Evolutionary conservation across 2,113 vertebrate species (phyloP), one percentile per base, ranked within the genome.

Genomic region (Aleadryas rufinucha): DNA sequence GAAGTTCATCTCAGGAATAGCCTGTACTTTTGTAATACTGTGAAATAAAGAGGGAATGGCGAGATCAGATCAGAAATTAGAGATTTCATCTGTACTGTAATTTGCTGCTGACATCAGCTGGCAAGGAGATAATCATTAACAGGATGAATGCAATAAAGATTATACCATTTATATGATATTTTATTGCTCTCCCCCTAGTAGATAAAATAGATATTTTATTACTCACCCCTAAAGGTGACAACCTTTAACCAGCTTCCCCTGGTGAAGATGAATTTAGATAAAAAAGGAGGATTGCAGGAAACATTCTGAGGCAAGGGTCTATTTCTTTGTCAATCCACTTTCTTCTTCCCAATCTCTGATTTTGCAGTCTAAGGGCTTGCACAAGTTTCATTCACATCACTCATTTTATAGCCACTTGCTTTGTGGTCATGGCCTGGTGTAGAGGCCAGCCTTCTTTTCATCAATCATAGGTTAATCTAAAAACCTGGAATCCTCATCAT

Each of bases 61-160:
- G 42, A 52, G 26, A 80, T 70, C 35, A 33, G 47, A 44, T 65
- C 16, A 89, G 42, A 94, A 86, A 84, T 53, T 8, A 64, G 27
- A 83, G 31, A 33, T 41, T 30, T 87, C 11, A 15, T 24, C 41
- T 75, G 10, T 50, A 66, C 33, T 85, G 15, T 72, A 50, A 49
- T 49, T 89, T 79, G 35, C 23, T 87, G 77, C 70, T 95, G 65
- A 79, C 16, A 59, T 71, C 44, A 82, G 22, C 30, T 91, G 41
- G 2, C 57, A 57, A 35, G 37, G 28, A 85, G 70, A 61, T 57
- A 96, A 91, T 96, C 9, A 96, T 96, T 97, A 95, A 97, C 81
- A 90, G 39, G 21, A 90, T 59, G 49, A 93, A 47, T 50, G 49
- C 44, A 76, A 35, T 95, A 78, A 95, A 94, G 44, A 76, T 95